Evolutionary conservation across 1,140 invertebrate genomes (phyloP), one percentile per base, ranked within the genome.

Genomic region (Meloidogyne exigua): DNA sequence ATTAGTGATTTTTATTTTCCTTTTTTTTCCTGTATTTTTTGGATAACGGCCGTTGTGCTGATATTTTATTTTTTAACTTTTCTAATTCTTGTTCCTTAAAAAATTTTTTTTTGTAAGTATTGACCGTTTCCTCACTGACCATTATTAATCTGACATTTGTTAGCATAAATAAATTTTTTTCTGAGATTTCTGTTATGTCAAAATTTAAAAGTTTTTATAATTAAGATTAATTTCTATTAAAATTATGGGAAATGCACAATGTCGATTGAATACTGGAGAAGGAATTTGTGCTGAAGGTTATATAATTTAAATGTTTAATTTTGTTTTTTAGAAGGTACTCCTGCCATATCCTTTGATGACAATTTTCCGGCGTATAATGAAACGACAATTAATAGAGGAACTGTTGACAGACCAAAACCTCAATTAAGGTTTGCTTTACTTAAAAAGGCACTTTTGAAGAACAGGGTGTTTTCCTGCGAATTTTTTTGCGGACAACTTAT

Each of bases 331-430:
- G 71, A 32, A 36, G 71, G 23, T 7, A 36, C 71, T 15, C 71
- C 71, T 39, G 39, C 57, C 12, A 44, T 73, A 2, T 64, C 42
- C 7, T 13, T 39, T 28, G 74, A 63, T 66, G 63, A 44, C 23
- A 67, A 44, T 26, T 64, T 76, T 49, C 63, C 76, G n/a, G 64
- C 79, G n/a, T 78, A 78, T 70, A 49, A 78, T 28, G 76, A 78
- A 65, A 78, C 64, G 12, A 77, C 69, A 57, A 78, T 78, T 36
- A 78, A 78, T 63, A 42, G 76, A 68, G 76, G 76, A n/a, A 78
- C 76, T 15, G 18, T 69, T 26, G 39, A n/a, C 5, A 36, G 76
- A 10, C 72, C 74, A 18, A 75, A 75, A 76, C 71, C 74, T 18
- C 74, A 66, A 4, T 42, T 75, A 7, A 75, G 74, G 36, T 57